These are phyloP conservation scores for Ancistrus triradiatus DNA, from an alignment of 2,113 vertebrate genomes.

Conservation along the genomic window DNA sequence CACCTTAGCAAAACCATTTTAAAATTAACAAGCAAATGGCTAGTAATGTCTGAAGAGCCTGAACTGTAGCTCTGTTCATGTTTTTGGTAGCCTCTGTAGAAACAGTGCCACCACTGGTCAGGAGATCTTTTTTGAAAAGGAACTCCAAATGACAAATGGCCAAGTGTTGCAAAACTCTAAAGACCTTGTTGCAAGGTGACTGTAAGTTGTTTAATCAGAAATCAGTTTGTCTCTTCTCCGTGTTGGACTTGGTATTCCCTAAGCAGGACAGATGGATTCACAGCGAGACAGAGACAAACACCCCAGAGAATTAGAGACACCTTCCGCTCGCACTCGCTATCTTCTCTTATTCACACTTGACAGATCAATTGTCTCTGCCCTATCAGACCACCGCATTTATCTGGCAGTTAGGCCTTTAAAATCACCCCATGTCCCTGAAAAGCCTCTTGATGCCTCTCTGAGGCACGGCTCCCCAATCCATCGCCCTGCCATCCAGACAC, in stretches of 20 bases:
- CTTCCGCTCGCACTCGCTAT: constrained; percentile 7
- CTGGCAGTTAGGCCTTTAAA: constrained; percentile 41
- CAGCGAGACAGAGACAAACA: constrained; percentile 51
- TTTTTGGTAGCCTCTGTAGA: too few species aligned
- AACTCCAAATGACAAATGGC: too few species aligned
- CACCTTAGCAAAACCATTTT: too few species aligned
- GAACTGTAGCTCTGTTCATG: too few species aligned
- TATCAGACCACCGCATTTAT: constrained; percentile 37
- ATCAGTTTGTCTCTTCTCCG: constrained; percentile 48
- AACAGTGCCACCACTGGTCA: too few species aligned
- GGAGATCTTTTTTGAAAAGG: too few species aligned
- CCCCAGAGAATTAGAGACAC: constrained; percentile 36
- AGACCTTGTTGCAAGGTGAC: too few species aligned
- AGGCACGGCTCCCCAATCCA: background rate
- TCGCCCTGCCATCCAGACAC: constrained; percentile 9
- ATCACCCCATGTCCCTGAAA: constrained; percentile 19
- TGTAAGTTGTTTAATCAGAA: constrained; percentile 24
- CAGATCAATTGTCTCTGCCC: constrained; percentile 45
- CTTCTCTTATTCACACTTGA: constrained; percentile 34
- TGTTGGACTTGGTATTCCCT: constrained; percentile 52
- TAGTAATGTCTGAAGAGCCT: too few species aligned
- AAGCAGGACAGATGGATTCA: constrained; percentile 62
- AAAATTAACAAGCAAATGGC: too few species aligned
- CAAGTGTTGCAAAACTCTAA: too few species aligned
- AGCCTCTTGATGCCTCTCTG: constrained; percentile 18